Percentiles rank a stretch among this genome's conserved stretches.
These are phyloP conservation scores for Microcebus tavaratra DNA, from an alignment of 2,113 vertebrate species.

Conservation along the genomic window DNA sequence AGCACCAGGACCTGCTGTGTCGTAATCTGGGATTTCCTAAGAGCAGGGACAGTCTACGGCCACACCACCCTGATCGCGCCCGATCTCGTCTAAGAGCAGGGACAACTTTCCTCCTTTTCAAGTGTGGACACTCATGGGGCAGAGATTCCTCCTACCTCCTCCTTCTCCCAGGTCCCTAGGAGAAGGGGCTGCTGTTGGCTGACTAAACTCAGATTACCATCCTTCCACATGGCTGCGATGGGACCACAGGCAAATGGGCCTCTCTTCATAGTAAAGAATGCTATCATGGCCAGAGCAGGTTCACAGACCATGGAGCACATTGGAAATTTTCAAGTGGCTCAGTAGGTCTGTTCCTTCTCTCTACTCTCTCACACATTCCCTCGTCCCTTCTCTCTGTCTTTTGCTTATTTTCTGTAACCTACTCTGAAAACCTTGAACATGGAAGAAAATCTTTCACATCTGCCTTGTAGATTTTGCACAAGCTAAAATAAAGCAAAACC, in stretches of 20 bases:
- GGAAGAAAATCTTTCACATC: conserved; percentile 25
- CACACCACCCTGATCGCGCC: no score
- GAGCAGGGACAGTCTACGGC: not conserved
- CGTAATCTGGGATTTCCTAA: not conserved
- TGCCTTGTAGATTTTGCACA: conserved; percentile 19
- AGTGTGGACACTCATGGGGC: not conserved
- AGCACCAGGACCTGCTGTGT: not conserved
- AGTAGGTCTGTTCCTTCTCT: not conserved
- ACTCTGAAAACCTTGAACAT: not conserved
- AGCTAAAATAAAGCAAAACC: conserved; percentile 25
- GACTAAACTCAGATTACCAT: not conserved
- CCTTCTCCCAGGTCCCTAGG: not conserved
- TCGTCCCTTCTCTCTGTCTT: not conserved
- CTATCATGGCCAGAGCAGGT: not conserved
- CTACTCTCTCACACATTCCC: not conserved
- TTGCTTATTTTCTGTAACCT: conserved; percentile 29
- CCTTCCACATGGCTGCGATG: not conserved
- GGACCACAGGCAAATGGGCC: not conserved
- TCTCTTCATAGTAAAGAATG: not conserved
- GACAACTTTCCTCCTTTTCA: not conserved
- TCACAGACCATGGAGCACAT: not conserved
- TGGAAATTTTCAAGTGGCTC: not conserved
- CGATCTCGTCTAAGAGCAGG: not conserved
- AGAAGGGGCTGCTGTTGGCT: not conserved
- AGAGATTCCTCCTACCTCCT: not conserved